A percentile compares a stretch with the other conserved stretches of the same genome.
phyloP scores from a whole-genome alignment of 2,888 invertebrate species.

The Coleophora deauratella region DNA sequence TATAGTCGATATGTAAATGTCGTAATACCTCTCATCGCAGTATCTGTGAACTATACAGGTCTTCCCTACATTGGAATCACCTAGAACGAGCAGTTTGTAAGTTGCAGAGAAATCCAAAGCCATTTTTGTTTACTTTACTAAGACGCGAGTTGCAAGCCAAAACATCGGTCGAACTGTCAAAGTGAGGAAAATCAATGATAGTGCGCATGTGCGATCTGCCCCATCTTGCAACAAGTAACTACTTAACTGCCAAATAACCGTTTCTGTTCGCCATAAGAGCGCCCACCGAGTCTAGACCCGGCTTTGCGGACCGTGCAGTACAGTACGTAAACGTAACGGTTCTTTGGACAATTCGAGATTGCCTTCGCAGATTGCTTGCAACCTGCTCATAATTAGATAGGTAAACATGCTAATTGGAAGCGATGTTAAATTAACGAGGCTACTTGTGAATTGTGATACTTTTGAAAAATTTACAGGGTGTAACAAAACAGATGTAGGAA shows the following conservation, averaged over 20 bases:
- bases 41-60: conserved; percentile 93
- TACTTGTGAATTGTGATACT: too few species aligned
- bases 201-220: conserved; percentile 56
- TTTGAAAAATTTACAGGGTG: too few species aligned
- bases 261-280: background rate
- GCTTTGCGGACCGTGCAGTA: background rate
- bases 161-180: conserved; percentile 69
- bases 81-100: conserved; percentile 89
- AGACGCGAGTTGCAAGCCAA: conserved; percentile 54
- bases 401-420: too few species aligned
- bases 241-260: conserved; percentile 19
- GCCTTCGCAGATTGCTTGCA: too few species aligned
- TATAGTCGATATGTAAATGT: conserved; percentile 92
- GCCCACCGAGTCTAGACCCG: conserved; percentile 4
- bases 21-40: conserved; percentile 92
- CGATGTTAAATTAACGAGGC: too few species aligned
- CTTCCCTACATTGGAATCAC: conserved; percentile 93
- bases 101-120: conserved; percentile 90
- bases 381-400: too few species aligned
- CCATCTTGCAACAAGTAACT: conserved; percentile 45
- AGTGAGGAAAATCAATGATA: conserved; percentile 67
- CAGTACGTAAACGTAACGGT: too few species aligned
- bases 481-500: background rate
- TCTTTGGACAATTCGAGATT: too few species aligned
- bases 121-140: conserved; percentile 75